Base-by-base conservation (phyloP, 1,140 invertebrate species). In the Ceratosolen fusciceps region DNA sequence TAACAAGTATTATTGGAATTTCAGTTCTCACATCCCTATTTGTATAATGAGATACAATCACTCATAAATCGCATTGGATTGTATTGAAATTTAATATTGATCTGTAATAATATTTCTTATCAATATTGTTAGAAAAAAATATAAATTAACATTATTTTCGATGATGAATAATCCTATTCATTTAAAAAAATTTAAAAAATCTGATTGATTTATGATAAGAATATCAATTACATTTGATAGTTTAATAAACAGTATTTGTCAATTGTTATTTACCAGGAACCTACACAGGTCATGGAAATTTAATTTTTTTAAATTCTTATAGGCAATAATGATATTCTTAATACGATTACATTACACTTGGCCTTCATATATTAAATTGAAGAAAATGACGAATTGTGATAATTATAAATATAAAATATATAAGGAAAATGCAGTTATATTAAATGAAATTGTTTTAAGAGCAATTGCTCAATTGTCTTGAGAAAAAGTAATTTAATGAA, bases 231-330 rank as follows among this genome's bases (percentile, higher is more conserved):
- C 58, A 34, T 12, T 26, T 5, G 34, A n/a, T n/a, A n/a, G n/a
- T n/a, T n/a, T n/a, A n/a, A n/a, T n/a, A n/a, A n/a, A 0, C 19
- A 65, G 21, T 65, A 5, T 58, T 62, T 62, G 24, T 34, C 29
- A 62, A 34, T 65, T 65, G 16, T 37, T 65, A n/a, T 37, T 65
- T 65, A 31, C 60, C 37, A 31, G 26, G 31, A 65, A n/a, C 31
- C 29, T 19, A 24, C 60, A 65, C 37, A 65, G 34, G 60, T 65
- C 60, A 65, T 65, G 60, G 60, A 37, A 37, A 65, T 62, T n/a
- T 65, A 37, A 37, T 65, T 65, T 65, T 60, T 37, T 65, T 31
- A 34, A 2, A 0, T 37, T 65, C n/a, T 9, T n/a, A 16, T 16
- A 4, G 31, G 19, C 4, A 62, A 9, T n/a, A 21, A 37, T n/a